Evolutionary conservation across 2,888 invertebrate species (phyloP).

Genomic region (Andrena chrysosceles): DNA sequence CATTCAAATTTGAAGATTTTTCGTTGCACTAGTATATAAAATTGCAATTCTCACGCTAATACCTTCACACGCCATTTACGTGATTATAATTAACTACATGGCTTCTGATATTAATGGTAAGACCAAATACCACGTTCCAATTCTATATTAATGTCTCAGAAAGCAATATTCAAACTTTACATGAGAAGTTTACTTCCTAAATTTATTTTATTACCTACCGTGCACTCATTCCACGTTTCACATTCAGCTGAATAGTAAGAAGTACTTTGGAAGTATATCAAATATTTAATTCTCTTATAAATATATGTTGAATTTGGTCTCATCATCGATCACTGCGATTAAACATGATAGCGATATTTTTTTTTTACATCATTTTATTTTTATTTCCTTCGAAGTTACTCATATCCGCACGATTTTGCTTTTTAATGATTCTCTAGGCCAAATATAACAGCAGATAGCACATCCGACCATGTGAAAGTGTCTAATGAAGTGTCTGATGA

Average conservation of each 20-base stretch:
- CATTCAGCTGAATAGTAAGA: neutral
- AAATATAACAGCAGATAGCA: constrained; percentile 36
- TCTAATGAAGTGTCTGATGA: constrained; percentile 21
- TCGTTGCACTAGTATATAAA: neutral
- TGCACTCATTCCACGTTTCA: neutral
- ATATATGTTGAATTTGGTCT: neutral
- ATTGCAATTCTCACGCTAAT: neutral
- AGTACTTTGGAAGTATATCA: neutral
- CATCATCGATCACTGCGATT: neutral
- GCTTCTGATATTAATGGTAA: neutral
- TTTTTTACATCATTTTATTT: neutral
- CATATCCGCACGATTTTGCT: constrained; percentile 62
- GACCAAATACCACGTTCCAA: neutral
- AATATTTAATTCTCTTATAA: too few relatives aligned
- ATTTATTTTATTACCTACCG: neutral
- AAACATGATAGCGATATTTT: constrained; percentile 7
- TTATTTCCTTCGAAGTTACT: constrained; percentile 39
- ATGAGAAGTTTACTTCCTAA: too few relatives aligned
- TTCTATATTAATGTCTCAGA: too few relatives aligned
- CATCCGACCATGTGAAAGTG: constrained; percentile 35
- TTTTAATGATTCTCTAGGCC: constrained; percentile 63
- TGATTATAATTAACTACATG: constrained; percentile 2
- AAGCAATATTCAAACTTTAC: too few relatives aligned
- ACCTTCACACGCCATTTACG: neutral
- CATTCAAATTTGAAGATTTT: neutral